phyloP scores from a whole-genome alignment of 2,113 vertebrate genomes.

The Carassius carassius region DNA sequence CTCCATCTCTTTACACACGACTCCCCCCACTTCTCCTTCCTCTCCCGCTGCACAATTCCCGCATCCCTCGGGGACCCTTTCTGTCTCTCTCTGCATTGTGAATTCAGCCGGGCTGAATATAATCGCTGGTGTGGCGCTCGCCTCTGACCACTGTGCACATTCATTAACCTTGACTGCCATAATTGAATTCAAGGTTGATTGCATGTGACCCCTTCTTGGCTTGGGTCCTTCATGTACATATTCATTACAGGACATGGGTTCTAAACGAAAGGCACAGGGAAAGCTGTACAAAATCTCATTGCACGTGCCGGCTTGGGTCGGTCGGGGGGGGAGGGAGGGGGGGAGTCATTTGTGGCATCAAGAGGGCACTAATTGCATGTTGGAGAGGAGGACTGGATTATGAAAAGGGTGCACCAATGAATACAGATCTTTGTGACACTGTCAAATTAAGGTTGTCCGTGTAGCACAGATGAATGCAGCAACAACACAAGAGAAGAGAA shows the following conservation, averaged over 20 bases:
- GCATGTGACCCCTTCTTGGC: constrained; percentile 90
- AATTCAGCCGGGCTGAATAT: constrained; percentile 81
- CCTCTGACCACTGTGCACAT: constrained; percentile 95
- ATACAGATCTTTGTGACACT: constrained; percentile 96
- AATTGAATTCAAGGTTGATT: constrained; percentile 99
- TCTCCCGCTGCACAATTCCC: constrained; percentile 38
- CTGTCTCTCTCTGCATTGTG: constrained; percentile 77
- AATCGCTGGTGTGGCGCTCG: constrained; percentile 69
- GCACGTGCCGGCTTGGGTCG: constrained; percentile 3
- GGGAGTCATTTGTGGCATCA: constrained; percentile 33
- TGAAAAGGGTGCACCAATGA: constrained; percentile 99
- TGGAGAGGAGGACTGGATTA: constrained; percentile 98
- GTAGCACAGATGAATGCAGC: constrained; percentile 76
- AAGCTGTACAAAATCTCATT: constrained; percentile 88
- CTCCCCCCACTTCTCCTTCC: constrained; percentile 1
- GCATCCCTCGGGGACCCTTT: constrained; percentile 55
- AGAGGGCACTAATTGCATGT: constrained; percentile 98
- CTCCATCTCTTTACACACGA: constrained; percentile 70
- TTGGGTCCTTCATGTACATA: constrained; percentile 98
- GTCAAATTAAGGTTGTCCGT: constrained; percentile 94
- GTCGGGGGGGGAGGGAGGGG: no score
- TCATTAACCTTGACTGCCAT: constrained; percentile 99
- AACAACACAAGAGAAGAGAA: constrained; percentile 75
- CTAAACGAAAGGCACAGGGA: constrained; percentile 99
- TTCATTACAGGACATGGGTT: constrained; percentile 87